Evolutionary conservation across 1,140 invertebrate genomes (phyloP).

Genomic region (Sarcophaga bullata): DNA sequence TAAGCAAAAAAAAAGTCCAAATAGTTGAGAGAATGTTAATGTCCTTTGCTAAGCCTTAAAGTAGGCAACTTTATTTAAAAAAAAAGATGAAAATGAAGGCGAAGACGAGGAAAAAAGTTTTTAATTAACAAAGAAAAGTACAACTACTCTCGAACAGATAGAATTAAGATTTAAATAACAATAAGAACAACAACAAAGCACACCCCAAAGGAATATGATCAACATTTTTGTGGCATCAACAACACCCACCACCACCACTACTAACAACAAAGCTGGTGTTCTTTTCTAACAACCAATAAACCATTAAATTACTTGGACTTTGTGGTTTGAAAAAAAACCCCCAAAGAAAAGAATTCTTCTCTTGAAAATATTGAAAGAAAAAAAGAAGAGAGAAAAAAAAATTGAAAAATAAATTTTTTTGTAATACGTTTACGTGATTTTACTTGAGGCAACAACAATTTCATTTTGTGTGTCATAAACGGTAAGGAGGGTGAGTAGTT

Average conservation of each 20-base stretch:
- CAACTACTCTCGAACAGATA: no score
- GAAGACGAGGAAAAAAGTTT: background rate
- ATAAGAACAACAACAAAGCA: no score
- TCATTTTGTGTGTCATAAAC: background rate
- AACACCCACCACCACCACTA: no score
- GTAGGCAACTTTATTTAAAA: background rate
- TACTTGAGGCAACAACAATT: background rate
- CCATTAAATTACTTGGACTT: conserved; percentile 20
- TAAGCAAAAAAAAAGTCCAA: no score
- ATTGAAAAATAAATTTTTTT: background rate
- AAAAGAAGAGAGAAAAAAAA: background rate
- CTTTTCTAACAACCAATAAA: background rate
- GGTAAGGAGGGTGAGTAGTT: no score
- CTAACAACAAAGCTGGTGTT: no score
- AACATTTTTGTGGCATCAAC: no score
- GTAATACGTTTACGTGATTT: background rate
- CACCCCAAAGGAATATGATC: no score
- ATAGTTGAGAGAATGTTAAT: no score
- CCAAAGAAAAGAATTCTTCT: background rate
- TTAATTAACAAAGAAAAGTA: conserved; percentile 1
- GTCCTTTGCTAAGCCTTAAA: background rate
- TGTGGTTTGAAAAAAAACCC: background rate
- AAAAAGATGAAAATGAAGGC: no score
- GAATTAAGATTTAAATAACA: no score
- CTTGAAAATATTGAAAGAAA: background rate